Conservation (phyloP, 1,140 invertebrate species). For the Drosophila elegans region DNA sequence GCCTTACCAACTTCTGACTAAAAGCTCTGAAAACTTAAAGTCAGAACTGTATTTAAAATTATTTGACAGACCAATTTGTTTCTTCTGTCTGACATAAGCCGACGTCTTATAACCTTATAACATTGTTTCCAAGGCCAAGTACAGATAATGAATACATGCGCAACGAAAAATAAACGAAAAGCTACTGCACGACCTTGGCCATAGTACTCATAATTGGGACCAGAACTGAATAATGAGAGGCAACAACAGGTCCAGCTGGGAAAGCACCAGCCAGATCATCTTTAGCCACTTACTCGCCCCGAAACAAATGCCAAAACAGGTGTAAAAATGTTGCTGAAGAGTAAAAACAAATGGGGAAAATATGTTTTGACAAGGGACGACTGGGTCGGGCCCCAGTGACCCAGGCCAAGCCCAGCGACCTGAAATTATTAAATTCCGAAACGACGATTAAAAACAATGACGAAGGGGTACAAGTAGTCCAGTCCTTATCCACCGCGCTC, state of each 20-base stretch:
- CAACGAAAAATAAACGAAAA: constrained; percentile 20
- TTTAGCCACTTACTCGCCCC: constrained; percentile 29
- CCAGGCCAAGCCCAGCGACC: constrained; percentile 38
- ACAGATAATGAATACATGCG: constrained; percentile 27
- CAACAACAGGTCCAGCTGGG: constrained; percentile 23
- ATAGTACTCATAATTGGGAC: constrained; percentile 31
- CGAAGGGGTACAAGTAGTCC: not conserved
- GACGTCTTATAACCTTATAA: not conserved
- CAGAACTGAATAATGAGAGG: constrained; percentile 40
- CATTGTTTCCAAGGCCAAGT: constrained; percentile 25
- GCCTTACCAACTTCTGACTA: too few relatives aligned
- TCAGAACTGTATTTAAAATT: not conserved
- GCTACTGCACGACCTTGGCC: constrained; percentile 15
- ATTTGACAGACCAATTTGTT: not conserved
- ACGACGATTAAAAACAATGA: constrained; percentile 57
- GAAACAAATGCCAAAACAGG: constrained; percentile 48
- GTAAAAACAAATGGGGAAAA: constrained; percentile 39
- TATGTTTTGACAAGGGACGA: constrained; percentile 7
- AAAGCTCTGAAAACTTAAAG: too few relatives aligned
- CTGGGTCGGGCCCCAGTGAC: not conserved
- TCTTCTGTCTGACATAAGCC: not conserved
- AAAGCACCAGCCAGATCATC: constrained; percentile 24
- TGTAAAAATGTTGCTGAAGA: constrained; percentile 49
- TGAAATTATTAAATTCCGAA: constrained; percentile 72
- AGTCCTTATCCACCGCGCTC: not conserved